Percentiles rank a stretch among this genome's conserved stretches.
phyloP scores from a whole-genome alignment of 2,888 invertebrate species.

The Acleris holmiana region DNA sequence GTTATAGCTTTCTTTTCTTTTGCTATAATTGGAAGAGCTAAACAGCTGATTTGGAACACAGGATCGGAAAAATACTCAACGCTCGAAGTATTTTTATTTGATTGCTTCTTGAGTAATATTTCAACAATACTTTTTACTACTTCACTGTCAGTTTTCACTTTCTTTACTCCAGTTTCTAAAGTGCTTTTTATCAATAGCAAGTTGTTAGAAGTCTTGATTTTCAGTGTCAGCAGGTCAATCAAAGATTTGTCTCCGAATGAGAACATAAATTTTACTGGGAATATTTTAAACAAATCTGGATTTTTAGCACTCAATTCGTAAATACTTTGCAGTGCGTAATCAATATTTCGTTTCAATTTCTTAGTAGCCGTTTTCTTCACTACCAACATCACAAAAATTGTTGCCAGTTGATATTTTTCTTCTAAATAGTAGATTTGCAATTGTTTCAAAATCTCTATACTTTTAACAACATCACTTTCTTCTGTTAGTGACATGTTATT shows the following conservation, averaged over 20 bases:
- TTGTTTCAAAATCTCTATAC: constrained; percentile 61
- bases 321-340: constrained; percentile 61
- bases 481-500: constrained; percentile 47
- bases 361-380: constrained; percentile 66
- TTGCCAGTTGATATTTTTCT: constrained; percentile 69
- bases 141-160: constrained; percentile 67
- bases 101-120: constrained; percentile 58
- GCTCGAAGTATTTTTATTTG: constrained; percentile 48
- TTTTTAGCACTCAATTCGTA: constrained; percentile 70
- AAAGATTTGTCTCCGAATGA: constrained; percentile 60
- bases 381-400: constrained; percentile 65
- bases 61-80: constrained; percentile 67
- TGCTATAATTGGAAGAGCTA: constrained; percentile 68
- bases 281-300: constrained; percentile 74
- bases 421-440: constrained; percentile 68
- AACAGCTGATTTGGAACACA: constrained; percentile 71
- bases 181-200: constrained; percentile 61
- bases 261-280: constrained; percentile 66
- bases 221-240: constrained; percentile 65
- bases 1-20: constrained; percentile 73
- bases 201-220: constrained; percentile 64
- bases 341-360: constrained; percentile 62
- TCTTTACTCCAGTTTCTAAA: constrained; percentile 71
- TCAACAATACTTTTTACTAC: constrained; percentile 69
- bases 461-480: constrained; percentile 50